A percentile compares a stretch with the other conserved stretches of the same genome.
Conservation (phyloP, 2,113 vertebrate genomes). For the Spea multiplicata region DNA sequence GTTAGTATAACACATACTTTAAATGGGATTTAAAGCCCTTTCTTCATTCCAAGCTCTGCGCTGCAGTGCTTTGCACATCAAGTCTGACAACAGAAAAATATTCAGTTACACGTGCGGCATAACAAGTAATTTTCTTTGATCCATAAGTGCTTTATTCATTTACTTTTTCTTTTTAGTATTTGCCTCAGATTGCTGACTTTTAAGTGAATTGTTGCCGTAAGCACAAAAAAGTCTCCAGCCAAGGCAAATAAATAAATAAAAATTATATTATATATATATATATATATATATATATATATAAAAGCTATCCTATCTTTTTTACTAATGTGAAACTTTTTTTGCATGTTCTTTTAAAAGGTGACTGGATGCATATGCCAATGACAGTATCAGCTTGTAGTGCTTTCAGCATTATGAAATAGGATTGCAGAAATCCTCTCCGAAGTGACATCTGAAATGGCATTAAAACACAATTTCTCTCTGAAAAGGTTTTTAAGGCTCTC, state of each 20-base stretch:
- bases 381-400: slow-evolving; percentile 65
- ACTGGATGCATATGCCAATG: slow-evolving; percentile 57
- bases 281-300: slow-evolving; percentile 22
- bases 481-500: slow-evolving; percentile 69
- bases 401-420: slow-evolving; percentile 65
- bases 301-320: slow-evolving; percentile 34
- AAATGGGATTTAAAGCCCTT: slow-evolving; percentile 7
- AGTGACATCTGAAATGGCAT: slow-evolving; percentile 70
- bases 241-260: neutral
- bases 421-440: slow-evolving; percentile 71
- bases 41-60: neutral
- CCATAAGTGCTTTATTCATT: accelerated
- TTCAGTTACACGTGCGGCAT: neutral
- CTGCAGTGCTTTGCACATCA: slow-evolving; percentile 10
- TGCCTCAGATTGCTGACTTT: neutral
- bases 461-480: slow-evolving; percentile 67
- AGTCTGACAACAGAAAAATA: slow-evolving; percentile 36
- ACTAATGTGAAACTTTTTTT: too few species aligned
- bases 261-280: neutral
- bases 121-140: slow-evolving; percentile 4
- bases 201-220: neutral
- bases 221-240: slow-evolving; percentile 21
- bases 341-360: slow-evolving; percentile 50
- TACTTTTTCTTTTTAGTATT: neutral
- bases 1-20: slow-evolving; percentile 16